These are phyloP conservation scores for Saturnia pavonia DNA, from an alignment of 2,888 invertebrate species.

Conservation along the genomic window DNA sequence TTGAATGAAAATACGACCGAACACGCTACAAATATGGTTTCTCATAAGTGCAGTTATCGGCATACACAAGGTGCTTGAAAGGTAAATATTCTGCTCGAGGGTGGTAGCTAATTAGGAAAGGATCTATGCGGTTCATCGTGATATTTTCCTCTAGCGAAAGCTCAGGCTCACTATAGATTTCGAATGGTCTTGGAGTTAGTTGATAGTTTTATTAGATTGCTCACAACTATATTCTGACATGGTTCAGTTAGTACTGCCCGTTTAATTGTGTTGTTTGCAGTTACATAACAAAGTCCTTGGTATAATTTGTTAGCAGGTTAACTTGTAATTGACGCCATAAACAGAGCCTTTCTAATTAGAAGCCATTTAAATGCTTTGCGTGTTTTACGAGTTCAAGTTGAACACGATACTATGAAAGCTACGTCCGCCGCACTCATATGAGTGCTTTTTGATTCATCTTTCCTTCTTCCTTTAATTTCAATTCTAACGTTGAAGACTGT, in stretches of 20 bases:
- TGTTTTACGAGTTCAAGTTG: not conserved
- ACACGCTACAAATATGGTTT: too few species aligned
- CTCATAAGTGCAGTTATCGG: too few species aligned
- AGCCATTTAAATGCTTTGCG: not conserved
- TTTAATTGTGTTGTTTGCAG: not conserved
- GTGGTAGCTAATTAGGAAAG: too few species aligned
- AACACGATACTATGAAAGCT: not conserved
- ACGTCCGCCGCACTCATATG: not conserved
- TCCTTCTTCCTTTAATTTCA: not conserved
- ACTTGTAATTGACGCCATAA: constrained; percentile 5
- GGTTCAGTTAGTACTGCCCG: not conserved
- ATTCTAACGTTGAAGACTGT: too few species aligned
- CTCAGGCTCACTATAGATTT: too few species aligned
- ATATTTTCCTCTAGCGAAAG: too few species aligned
- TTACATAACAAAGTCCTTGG: not conserved
- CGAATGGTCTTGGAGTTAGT: not conserved
- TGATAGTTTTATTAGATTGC: not conserved
- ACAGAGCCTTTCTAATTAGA: constrained; percentile 4
- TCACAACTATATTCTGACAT: not conserved
- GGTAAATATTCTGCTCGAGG: too few species aligned
- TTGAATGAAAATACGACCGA: not conserved
- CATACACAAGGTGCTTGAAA: too few species aligned
- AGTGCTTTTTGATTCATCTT: not conserved
- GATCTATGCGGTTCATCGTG: too few species aligned
- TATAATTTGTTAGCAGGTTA: constrained; percentile 1